Evolutionary conservation across 2,797 vertebrate genomes (phyloP).

Genomic region (Sciurus carolinensis): DNA sequence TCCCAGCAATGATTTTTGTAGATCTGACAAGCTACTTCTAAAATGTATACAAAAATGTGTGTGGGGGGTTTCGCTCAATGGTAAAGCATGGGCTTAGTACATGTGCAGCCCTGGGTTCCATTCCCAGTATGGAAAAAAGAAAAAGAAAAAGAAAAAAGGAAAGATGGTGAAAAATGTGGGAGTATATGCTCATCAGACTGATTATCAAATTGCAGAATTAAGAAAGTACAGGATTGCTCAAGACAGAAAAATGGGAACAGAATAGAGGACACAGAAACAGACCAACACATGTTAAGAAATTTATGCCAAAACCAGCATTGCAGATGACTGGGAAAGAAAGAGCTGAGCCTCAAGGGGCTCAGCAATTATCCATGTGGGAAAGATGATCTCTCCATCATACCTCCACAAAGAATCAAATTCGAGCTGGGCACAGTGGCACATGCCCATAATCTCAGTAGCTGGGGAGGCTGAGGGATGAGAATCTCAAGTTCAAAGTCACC

Average conservation of each 20-base stretch:
- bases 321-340: too few species aligned
- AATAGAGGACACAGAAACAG: not conserved
- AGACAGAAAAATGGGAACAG: not conserved
- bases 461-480: too few species aligned
- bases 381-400: too few species aligned
- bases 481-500: too few species aligned
- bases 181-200: not conserved
- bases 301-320: not conserved
- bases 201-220: not conserved
- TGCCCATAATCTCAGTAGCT: too few species aligned
- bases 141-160: too few species aligned
- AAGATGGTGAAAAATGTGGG: not conserved
- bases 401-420: not conserved
- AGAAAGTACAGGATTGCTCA: not conserved
- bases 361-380: not conserved
- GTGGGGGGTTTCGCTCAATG: too few species aligned
- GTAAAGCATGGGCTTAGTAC: too few species aligned
- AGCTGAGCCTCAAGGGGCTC: not conserved
- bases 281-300: not conserved
- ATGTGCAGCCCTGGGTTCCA: too few species aligned
- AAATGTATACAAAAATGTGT: not conserved
- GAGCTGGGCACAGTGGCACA: too few species aligned
- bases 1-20: not conserved
- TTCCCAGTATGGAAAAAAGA: too few species aligned
- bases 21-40: not conserved